Evolutionary conservation across 2,113 vertebrate genomes (phyloP).

Genomic region (Thamnophis sirtalis): DNA sequence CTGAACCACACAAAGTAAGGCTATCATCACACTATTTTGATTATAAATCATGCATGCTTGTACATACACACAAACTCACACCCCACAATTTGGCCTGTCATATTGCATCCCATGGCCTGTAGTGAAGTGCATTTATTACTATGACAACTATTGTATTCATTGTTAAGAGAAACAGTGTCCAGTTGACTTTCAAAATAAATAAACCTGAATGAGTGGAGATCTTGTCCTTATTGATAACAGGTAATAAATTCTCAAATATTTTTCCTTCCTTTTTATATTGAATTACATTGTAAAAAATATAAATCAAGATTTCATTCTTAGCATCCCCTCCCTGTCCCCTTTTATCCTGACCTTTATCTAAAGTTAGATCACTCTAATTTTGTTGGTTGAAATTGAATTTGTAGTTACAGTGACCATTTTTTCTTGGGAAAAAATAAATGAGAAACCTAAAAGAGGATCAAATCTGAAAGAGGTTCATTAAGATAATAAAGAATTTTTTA

Average conservation of each 20-base stretch:
- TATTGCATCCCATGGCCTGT: background rate
- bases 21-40: background rate
- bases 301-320: slow-evolving; percentile 11
- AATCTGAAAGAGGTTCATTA: background rate
- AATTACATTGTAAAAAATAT: background rate
- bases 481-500: background rate
- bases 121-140: slow-evolving; percentile 6
- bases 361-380: background rate
- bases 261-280: background rate
- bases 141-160: slow-evolving; percentile 9
- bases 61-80: background rate
- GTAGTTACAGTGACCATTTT: background rate
- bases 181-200: slow-evolving; percentile 6
- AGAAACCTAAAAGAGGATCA: background rate
- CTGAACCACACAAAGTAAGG: background rate
- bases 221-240: slow-evolving; percentile 1
- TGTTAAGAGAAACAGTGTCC: slow-evolving; percentile 14
- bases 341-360: background rate
- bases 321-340: background rate
- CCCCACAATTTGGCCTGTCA: background rate
- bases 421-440: background rate
- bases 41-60: background rate
- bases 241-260: background rate
- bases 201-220: slow-evolving; percentile 9
- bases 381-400: background rate